A percentile compares a stretch with the other conserved stretches of the same genome.
Conservation (phyloP, 2,888 invertebrate species). For the Oscheius sp. region DNA sequence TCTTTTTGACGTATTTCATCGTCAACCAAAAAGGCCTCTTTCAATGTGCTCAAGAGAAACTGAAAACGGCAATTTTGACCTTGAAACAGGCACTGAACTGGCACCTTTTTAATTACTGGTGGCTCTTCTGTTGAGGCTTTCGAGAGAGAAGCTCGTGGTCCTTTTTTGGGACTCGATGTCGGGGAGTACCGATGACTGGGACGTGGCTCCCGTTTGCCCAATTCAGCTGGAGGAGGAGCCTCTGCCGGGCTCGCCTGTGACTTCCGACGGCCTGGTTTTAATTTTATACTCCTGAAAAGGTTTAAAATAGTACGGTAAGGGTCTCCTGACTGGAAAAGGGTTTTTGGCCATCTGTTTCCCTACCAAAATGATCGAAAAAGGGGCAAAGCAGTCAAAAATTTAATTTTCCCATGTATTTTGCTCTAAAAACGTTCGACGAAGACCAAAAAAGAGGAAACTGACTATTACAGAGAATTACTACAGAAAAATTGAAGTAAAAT, state of each 20-base stretch:
- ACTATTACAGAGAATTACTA: background rate
- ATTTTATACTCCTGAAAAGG: background rate
- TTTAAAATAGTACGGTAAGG: too few relatives aligned
- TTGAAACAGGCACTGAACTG: background rate
- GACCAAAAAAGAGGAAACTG: too few relatives aligned
- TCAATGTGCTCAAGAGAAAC: slow-evolving; percentile 9
- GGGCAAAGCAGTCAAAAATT: too few relatives aligned
- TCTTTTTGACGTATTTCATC: background rate
- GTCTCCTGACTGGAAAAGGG: too few relatives aligned
- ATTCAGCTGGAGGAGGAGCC: background rate
- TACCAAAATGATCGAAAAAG: too few relatives aligned
- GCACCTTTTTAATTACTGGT: background rate
- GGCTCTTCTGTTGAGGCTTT: background rate
- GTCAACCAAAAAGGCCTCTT: background rate
- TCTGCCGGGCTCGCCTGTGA: background rate
- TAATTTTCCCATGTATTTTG: too few relatives aligned
- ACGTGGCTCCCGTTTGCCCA: background rate
- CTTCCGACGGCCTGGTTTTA: background rate
- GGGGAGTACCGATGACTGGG: background rate
- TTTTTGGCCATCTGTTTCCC: too few relatives aligned
- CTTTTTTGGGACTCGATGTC: background rate
- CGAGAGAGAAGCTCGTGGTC: background rate
- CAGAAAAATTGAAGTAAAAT: background rate
- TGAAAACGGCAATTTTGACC: background rate
- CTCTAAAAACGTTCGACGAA: too few relatives aligned